Evolutionary conservation across 2,113 vertebrate genomes (phyloP), one percentile per base, ranked within the genome.

Genomic region (Eleginops maclovinus): DNA sequence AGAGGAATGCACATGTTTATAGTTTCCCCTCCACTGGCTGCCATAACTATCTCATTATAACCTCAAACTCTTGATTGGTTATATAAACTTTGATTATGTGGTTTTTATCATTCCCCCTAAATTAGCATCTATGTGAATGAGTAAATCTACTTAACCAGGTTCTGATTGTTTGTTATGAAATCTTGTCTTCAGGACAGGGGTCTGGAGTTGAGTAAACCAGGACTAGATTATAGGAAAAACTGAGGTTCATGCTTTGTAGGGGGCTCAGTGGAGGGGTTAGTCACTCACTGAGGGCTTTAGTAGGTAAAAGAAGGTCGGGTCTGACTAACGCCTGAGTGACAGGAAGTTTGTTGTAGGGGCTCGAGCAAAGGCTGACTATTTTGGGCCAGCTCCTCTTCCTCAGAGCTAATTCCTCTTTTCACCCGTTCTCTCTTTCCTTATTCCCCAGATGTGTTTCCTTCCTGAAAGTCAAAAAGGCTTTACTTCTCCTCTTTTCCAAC

Each of bases 361-460:
- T 87, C 28, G 10, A 86, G 81, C 51, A 61, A 60, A 83, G 83
- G 80, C 76, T 67, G 74, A 84, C 90, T 93, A 92, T 93, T 92
- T 91, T 82, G 87, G 86, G 79, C 77, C 79, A 16, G 75, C 86
- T 85, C 79, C 85, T 89, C 91, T 90, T 91, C 88, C 92, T 88
- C 82, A 75, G 70, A 55, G 72, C 85, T 89, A 89, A 91, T 93
- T 94, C 94, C 91, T 91, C 88, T 91, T 91, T 92, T 91, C 77
- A 90, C 84, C 81, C 78, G 70, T 90, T 92, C 86, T 87, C 87
- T 93, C 87, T 91, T 88, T 92, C 89, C 92, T 92, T 88, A 86
- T 90, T 87, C 91, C 87, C 88, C 91, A 92, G 91, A 92, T 93
- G 90, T 84, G 84, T 88, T 91, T 93, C 93, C 93, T 94, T 94